A percentile compares a stretch with the other conserved stretches of the same genome.
These are phyloP conservation scores for Tetramorium simillimum DNA, from an alignment of 1,140 invertebrate species.

Conservation along the genomic window DNA sequence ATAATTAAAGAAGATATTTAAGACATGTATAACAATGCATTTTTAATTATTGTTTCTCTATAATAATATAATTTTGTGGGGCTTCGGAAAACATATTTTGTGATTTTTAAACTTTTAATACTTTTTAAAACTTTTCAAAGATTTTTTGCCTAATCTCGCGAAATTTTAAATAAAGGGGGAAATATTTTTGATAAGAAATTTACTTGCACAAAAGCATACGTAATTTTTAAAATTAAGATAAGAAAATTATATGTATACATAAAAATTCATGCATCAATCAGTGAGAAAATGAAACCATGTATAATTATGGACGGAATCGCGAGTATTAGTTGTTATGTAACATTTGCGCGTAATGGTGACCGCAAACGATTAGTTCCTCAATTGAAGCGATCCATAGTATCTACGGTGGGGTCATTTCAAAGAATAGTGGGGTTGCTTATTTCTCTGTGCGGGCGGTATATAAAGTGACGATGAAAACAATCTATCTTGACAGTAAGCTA, in stretches of 20 bases:
- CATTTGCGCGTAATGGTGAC: background rate
- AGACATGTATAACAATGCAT: background rate
- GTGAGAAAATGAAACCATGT: background rate
- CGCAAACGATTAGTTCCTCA: background rate
- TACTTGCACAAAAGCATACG: background rate
- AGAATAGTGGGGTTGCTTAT: conserved; percentile 70
- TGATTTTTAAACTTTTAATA: background rate
- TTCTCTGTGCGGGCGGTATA: conserved; percentile 69
- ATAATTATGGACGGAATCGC: conserved; percentile 34
- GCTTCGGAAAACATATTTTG: background rate
- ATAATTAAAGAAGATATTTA: background rate
- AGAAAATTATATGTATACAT: background rate
- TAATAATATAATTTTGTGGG: background rate
- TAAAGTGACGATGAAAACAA: conserved; percentile 66
- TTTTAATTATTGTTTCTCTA: background rate
- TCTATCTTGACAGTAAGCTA: conserved; percentile 49
- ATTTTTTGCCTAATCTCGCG: background rate
- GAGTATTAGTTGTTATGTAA: conserved; percentile 68
- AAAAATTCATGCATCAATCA: background rate
- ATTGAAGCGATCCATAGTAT: background rate
- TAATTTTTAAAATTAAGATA: background rate
- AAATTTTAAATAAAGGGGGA: background rate
- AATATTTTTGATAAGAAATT: background rate
- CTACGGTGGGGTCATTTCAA: conserved; percentile 48
- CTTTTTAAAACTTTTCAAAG: background rate